Evolutionary conservation across 1,140 invertebrate species (phyloP), one percentile per base, ranked within the genome.

Genomic region (Apis cerana): DNA sequence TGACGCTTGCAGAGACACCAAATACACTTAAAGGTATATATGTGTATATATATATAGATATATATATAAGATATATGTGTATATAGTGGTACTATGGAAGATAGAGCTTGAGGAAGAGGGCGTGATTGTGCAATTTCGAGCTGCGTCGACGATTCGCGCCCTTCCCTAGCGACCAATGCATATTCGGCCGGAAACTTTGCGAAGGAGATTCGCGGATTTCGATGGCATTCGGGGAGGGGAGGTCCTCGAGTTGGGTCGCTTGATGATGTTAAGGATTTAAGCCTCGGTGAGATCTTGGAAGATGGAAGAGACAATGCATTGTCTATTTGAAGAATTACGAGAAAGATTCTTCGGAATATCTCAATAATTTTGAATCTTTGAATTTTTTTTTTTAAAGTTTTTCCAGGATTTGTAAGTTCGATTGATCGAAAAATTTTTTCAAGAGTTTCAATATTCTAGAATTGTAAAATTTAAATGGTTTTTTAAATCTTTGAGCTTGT

Each of bases 91-190:
- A 70, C 21, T 50, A 33, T n/a, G 52, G 33, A 54, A 27, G 48
- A 27, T 27, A 19, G 75, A 43, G 23, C 8, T 62, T 13, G 13
- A 23, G 61, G 19, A 10, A n/a, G 27, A 33, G 64, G 59, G 54
- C 69, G 75, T 83, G 82, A 72, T 74, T 83, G 82, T 83, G 77
- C 77, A 80, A 83, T 64, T 83, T 72, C 82, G 54, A 80, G 77
- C 77, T 80, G 65, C 82, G 71, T 80, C 61, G 75, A 82, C 80
- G 80, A 70, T 82, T 69, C 80, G 80, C 80, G 56, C 76, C 65
- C 33, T 69, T 17, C 21, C 54, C n/a, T 21, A 27, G 23, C 62
- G 62, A 43, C 71, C 9, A 43, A 43, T 75, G 71, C 71, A 75
- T 75, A 75, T 59, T 75, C 71, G 33, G 48, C 27, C 58, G 71